Base-by-base conservation (phyloP, 2,888 invertebrate genomes). In the Nomada hirtipes region DNA sequence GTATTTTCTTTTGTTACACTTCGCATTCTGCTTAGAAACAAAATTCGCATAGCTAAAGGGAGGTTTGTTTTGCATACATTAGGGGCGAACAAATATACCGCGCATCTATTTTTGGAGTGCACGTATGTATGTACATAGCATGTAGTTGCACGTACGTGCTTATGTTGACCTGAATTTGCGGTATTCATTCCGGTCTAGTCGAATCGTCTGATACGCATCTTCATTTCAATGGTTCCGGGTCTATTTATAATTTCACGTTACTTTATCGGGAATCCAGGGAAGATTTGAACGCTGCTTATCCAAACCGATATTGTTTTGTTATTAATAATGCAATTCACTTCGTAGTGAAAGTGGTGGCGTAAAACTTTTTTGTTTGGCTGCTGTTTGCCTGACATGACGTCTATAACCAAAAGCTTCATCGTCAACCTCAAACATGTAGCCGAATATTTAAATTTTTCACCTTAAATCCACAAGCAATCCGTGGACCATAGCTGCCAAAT, bases 31-130 rank as follows among this genome's bases (percentile, higher is more conserved):
- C 42, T 53, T 20, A 13, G 23, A 61, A 53, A 20, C 50, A 42
- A 71, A 71, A 44, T 67, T 63, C 65, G 15, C 52, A 26, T 50
- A 13, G 55, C 50, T 52, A 69, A 36, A 64, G 55, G 70, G 70
- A 67, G 42, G 65, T 55, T 75, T 79, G 78, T 74, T 84, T 75
- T 64, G 68, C 47, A 59, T 64, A 64, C 76, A 72, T 79, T 77
- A 74, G 71, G 55, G 57, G 59, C 74, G 84, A 70, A 36, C 64
- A 79, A 84, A 84, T 69, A 75, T 70, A 70, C 57, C 42, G 52
- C 36, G 11, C 18, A 44, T 79, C 60, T 86, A 87, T 87, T 83
- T 82, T 83, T 60, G 74, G 70, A 53, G 55, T 36, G 57, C 26
- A 59, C 47, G 26, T 26, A 60, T 23, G 52, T 64, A 20, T 52